These are phyloP conservation scores for Vanacampus margaritifer DNA, from an alignment of 2,113 vertebrate genomes.

Conservation along the genomic window DNA sequence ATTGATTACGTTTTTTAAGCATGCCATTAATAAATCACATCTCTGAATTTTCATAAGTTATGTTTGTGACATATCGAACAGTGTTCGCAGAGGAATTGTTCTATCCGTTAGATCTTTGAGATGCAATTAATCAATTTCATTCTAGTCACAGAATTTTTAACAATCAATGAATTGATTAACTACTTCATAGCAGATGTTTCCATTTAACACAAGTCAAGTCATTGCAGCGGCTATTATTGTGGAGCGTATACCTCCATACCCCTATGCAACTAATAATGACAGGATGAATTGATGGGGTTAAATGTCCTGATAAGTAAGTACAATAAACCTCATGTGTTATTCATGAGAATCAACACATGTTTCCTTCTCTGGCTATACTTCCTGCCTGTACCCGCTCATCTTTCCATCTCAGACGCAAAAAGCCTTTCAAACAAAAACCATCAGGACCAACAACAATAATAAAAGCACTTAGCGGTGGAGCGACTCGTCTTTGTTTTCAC, in stretches of 20 bases:
- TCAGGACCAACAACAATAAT: slow-evolving; percentile 45
- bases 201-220: neutral
- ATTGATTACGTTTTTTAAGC: too few species aligned
- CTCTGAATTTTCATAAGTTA: too few species aligned
- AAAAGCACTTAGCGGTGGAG: slow-evolving; percentile 62
- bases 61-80: too few species aligned
- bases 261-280: neutral
- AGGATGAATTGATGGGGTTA: slow-evolving; percentile 12
- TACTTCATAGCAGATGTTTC: neutral
- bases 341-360: slow-evolving; percentile 64
- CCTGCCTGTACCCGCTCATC: slow-evolving; percentile 49
- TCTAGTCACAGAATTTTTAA: neutral
- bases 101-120: too few species aligned
- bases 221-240: neutral
- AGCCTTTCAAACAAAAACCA: slow-evolving; percentile 62
- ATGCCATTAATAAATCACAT: too few species aligned
- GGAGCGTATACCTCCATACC: neutral
- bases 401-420: slow-evolving; percentile 69
- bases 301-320: slow-evolving; percentile 50
- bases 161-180: neutral
- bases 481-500: slow-evolving; percentile 52
- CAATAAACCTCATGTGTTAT: slow-evolving; percentile 61
- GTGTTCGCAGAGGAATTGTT: too few species aligned
- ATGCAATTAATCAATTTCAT: neutral
- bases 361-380: slow-evolving; percentile 44